Evolutionary conservation across 2,888 invertebrate genomes (phyloP).

Genomic region (Brachyopa scutellaris): DNA sequence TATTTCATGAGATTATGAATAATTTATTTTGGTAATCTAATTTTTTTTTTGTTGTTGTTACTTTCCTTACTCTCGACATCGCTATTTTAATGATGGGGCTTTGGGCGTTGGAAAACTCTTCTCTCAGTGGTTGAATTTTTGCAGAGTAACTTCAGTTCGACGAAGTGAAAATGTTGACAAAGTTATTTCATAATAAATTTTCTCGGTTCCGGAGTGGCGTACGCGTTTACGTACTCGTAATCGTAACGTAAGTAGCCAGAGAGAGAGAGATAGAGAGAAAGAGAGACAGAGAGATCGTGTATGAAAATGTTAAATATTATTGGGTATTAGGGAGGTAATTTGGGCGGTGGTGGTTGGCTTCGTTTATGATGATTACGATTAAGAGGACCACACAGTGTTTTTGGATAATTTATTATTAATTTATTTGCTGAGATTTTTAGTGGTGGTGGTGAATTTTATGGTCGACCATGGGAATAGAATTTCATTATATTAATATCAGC

Average conservation of each 20-base stretch:
- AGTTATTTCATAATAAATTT: conserved; percentile 38
- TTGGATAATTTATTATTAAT: conserved; percentile 5
- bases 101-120: not conserved
- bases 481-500: too few relatives aligned
- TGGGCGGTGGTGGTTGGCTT: not conserved
- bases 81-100: too few relatives aligned
- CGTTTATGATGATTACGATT: not conserved
- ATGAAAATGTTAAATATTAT: too few relatives aligned
- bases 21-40: conserved; percentile 63
- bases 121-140: conserved; percentile 11
- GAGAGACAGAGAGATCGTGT: too few relatives aligned
- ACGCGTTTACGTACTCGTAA: too few relatives aligned
- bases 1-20: conserved; percentile 52
- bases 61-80: too few relatives aligned
- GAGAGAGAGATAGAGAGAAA: too few relatives aligned
- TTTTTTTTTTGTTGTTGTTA: conserved; percentile 17
- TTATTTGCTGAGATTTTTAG: not conserved
- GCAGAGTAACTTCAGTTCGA: not conserved
- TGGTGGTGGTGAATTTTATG: too few relatives aligned
- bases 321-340: conserved; percentile 17
- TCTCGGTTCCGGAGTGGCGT: too few relatives aligned
- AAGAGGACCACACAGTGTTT: too few relatives aligned
- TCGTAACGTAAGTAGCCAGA: too few relatives aligned
- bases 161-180: conserved; percentile 32
- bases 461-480: too few relatives aligned